Evolutionary conservation across 2,888 invertebrate species (phyloP).

Genomic region (Steromphala cineraria): DNA sequence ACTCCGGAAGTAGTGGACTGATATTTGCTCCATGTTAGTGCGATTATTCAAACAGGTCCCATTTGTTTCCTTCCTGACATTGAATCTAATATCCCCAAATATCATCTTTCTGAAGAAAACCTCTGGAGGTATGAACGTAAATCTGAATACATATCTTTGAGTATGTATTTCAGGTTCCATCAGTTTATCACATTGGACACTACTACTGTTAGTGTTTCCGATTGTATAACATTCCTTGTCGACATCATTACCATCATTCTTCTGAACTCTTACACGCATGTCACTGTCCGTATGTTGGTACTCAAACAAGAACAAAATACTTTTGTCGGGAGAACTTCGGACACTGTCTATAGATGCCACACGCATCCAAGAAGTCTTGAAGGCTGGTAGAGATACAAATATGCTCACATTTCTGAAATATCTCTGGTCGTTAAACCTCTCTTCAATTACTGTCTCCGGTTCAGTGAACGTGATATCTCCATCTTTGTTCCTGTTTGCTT

Average conservation of each 20-base stretch:
- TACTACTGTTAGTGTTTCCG: slow-evolving; percentile 23
- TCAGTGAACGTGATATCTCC: slow-evolving; percentile 50
- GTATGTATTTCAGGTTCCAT: too few species aligned
- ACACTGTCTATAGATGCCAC: slow-evolving; percentile 23
- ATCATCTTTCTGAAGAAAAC: too few species aligned
- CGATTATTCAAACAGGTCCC: too few species aligned
- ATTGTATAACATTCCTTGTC: slow-evolving; percentile 45
- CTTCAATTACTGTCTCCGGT: slow-evolving; percentile 49
- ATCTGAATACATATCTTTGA: too few species aligned
- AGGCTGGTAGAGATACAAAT: slow-evolving; percentile 53
- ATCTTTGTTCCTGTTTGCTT: slow-evolving; percentile 46
- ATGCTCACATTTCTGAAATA: slow-evolving; percentile 63
- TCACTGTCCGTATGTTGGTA: slow-evolving; percentile 35
- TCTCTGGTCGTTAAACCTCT: slow-evolving; percentile 50
- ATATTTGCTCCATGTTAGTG: too few species aligned
- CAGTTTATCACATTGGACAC: too few species aligned
- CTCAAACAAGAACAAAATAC: slow-evolving; percentile 34
- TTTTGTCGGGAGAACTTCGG: not conserved
- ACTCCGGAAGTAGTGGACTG: too few species aligned
- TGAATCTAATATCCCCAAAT: too few species aligned
- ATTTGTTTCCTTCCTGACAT: too few species aligned
- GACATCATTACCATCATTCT: slow-evolving; percentile 24
- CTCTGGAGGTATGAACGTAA: too few species aligned
- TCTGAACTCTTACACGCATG: slow-evolving; percentile 38
- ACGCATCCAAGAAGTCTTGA: slow-evolving; percentile 45